These are phyloP conservation scores for Puffinus mauretanicus DNA, from an alignment of 2,113 vertebrate genomes.

Conservation along the genomic window DNA sequence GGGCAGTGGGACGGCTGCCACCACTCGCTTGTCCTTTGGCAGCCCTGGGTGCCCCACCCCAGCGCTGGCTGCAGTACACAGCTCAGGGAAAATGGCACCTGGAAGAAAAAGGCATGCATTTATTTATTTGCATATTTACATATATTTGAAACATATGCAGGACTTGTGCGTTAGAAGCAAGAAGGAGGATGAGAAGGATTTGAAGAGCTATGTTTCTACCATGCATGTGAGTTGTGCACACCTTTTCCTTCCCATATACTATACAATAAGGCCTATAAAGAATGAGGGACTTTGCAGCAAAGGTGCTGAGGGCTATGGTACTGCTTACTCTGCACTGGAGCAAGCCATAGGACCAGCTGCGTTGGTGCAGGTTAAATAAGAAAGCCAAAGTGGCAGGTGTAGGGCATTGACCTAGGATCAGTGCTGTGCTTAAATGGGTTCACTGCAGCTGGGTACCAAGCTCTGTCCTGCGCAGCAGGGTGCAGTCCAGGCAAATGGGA, in stretches of 20 bases:
- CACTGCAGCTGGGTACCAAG: not conserved
- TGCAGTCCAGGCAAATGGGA: no score
- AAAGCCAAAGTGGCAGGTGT: not conserved
- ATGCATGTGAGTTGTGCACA: accelerated
- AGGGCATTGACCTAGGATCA: not conserved
- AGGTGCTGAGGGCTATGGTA: not conserved
- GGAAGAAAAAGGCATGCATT: not conserved
- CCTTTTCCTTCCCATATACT: not conserved
- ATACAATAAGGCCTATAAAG: not conserved
- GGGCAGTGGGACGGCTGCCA: not conserved
- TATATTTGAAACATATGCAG: not conserved
- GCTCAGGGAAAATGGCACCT: not conserved
- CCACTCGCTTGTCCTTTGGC: not conserved
- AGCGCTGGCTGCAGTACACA: not conserved
- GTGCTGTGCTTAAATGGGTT: not conserved
- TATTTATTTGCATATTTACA: not conserved
- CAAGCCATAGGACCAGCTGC: not conserved
- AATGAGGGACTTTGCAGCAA: not conserved
- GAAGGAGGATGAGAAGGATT: not conserved
- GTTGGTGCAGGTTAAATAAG: not conserved
- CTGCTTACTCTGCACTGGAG: not conserved
- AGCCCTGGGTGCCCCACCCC: accelerated
- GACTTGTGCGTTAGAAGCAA: not conserved
- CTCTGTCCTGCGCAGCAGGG: accelerated
- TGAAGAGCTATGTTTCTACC: not conserved